Evolutionary conservation across 2,113 vertebrate genomes (phyloP).

Genomic region (Trichechus manatus): DNA sequence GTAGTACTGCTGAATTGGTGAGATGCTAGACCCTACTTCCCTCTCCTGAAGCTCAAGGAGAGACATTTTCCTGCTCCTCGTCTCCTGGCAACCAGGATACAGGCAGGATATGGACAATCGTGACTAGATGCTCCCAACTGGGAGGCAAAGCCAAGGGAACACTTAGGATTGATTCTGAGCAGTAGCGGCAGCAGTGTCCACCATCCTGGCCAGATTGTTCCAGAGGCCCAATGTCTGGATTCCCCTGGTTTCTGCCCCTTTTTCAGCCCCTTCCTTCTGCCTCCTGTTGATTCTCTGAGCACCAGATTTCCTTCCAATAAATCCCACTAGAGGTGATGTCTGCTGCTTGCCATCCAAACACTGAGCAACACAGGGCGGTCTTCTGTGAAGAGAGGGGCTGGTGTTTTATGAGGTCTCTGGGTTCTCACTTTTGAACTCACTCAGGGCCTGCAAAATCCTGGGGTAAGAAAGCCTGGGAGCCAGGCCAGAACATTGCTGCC

Average conservation of each 20-base stretch:
- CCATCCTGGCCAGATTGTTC: background rate
- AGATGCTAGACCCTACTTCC: background rate
- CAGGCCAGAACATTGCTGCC: background rate
- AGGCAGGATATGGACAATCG: background rate
- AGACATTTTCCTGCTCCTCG: background rate
- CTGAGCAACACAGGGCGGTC: background rate
- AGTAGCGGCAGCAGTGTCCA: background rate
- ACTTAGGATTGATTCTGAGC: background rate
- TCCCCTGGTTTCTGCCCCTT: background rate
- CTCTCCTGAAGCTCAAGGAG: background rate
- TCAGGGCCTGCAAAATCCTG: slow-evolving; percentile 44
- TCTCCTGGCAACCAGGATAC: background rate
- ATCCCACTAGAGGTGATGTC: slow-evolving; percentile 68
- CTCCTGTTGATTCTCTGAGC: slow-evolving; percentile 74
- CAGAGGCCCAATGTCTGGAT: background rate
- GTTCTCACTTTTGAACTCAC: slow-evolving; percentile 56
- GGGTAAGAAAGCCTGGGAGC: slow-evolving; percentile 31
- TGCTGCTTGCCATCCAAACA: slow-evolving; percentile 58
- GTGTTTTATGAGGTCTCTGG: slow-evolving; percentile 55
- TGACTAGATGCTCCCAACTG: background rate
- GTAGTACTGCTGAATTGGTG: background rate
- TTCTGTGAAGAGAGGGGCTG: slow-evolving; percentile 57
- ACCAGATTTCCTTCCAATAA: slow-evolving; percentile 77
- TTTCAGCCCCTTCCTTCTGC: slow-evolving; percentile 23
- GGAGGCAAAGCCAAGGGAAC: background rate